Percentiles rank a stretch among this genome's conserved stretches.
phyloP scores from a whole-genome alignment of 2,888 invertebrate species.

The Tineola bisselliella region DNA sequence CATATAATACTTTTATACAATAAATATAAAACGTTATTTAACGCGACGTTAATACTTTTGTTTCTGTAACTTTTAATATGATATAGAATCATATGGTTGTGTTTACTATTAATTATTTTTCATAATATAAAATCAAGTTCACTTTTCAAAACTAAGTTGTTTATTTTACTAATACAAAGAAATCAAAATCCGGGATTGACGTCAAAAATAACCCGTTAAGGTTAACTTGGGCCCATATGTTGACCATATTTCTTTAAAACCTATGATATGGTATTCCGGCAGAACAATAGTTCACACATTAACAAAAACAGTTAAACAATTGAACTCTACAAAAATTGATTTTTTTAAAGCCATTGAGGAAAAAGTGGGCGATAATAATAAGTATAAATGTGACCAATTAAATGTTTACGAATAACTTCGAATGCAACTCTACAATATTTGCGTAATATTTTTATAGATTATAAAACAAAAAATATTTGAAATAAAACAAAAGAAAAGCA shows the following conservation, averaged over 20 bases:
- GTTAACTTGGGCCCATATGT: background rate
- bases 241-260: background rate
- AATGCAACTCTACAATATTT: too few relatives aligned
- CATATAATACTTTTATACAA: too few relatives aligned
- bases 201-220: background rate
- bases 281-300: background rate
- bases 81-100: too few relatives aligned
- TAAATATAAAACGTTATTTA: too few relatives aligned
- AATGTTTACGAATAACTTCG: too few relatives aligned
- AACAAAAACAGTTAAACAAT: background rate
- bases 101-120: too few relatives aligned
- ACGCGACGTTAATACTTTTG: too few relatives aligned
- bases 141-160: background rate
- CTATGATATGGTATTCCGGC: background rate
- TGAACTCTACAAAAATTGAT: background rate
- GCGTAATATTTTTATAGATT: background rate
- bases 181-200: background rate
- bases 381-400: too few relatives aligned
- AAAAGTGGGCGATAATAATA: too few relatives aligned
- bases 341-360: background rate
- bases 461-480: background rate
- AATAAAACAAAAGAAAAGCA: background rate
- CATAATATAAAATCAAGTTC: too few relatives aligned
- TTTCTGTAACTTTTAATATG: too few relatives aligned
- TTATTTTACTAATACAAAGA: background rate